Base-by-base conservation (phyloP, 30 jellyfish, hydroid and myxozoan genomes). In the Nemopilema nomurai region DNA sequence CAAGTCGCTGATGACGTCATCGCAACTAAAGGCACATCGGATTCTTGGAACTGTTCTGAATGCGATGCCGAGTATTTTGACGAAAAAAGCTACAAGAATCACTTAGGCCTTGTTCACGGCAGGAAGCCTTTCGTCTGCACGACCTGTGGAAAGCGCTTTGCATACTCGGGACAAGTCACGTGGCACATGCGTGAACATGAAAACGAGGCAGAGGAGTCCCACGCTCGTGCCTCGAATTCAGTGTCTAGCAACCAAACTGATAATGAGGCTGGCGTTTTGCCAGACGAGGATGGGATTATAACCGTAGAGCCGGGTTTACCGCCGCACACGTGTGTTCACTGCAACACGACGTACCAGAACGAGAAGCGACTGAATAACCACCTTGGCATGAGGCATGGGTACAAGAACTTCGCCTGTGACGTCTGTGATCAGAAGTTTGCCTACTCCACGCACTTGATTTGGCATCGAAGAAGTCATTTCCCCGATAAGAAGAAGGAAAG, bases 291-390 rank as follows among this genome's bases (percentile, higher is more conserved):
- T 73, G 70, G 83, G 0, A 31, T 51, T 1, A 41, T 41, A 16
- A 8, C 83, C 21, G 83, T 73, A 6, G 82, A 50, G 74, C 80
- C 49, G 23, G 89, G 78, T 9, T 21, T 51, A 18, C 82, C 83
- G 49, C 76, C 77, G 25, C 64, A 52, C n/a, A 88, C 88, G 1
- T 85, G 96, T 49, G 67, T 69, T 16, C 92, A 84, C 25, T 91
- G 97, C 50, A 89, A 83, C 51, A 84, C 88, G 49, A 70, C 77
- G 49, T 92, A 87, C 83, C 80, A 79, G 50, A 71, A 78, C 63
- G 96, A 87, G 57, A 92, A 92, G 90, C 92, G 89, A 62, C 87
- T 92, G 84, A 81, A 83, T 23, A 92, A 92, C 51, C 98, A 92
- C 62, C 81, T 86, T 50, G 98, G 98, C 0, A 83, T 62, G 81